phyloP scores from a whole-genome alignment of 1,140 invertebrate species.

The Vollenhovia emeryi region DNA sequence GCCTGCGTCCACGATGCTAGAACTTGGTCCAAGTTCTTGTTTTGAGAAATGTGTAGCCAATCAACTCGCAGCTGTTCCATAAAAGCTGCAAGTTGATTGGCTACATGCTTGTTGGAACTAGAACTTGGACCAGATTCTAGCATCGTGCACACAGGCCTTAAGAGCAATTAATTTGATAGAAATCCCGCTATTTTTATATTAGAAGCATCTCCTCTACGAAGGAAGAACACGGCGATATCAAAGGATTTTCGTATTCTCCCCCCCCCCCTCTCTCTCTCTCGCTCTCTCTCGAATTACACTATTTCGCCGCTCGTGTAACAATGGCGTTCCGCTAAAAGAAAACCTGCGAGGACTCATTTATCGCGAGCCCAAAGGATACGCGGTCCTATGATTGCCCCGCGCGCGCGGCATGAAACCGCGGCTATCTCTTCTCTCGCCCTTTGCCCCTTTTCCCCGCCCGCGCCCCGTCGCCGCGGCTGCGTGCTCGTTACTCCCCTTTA shows the following conservation, averaged over 20 bases:
- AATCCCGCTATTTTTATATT: no score
- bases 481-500: conserved; percentile 66
- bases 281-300: conserved; percentile 59
- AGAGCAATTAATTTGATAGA: no score
- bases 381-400: conserved; percentile 6
- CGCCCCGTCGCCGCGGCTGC: conserved; percentile 2
- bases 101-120: no score
- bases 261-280: no score
- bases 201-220: no score
- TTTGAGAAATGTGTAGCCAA: no score
- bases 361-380: conserved; percentile 37
- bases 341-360: conserved; percentile 67
- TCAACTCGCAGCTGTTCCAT: no score
- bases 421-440: conserved; percentile 3
- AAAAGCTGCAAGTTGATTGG: no score
- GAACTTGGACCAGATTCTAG: no score
- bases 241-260: conserved; percentile 45
- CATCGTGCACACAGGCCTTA: no score
- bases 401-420: background rate
- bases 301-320: conserved; percentile 62
- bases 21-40: no score
- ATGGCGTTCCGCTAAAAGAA: conserved; percentile 59
- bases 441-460: background rate
- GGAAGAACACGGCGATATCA: background rate
- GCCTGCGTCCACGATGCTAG: no score